Percentiles rank a stretch among this genome's conserved stretches.
Conservation (phyloP, 2,113 vertebrate genomes). For the Tachysurus vachellii region DNA sequence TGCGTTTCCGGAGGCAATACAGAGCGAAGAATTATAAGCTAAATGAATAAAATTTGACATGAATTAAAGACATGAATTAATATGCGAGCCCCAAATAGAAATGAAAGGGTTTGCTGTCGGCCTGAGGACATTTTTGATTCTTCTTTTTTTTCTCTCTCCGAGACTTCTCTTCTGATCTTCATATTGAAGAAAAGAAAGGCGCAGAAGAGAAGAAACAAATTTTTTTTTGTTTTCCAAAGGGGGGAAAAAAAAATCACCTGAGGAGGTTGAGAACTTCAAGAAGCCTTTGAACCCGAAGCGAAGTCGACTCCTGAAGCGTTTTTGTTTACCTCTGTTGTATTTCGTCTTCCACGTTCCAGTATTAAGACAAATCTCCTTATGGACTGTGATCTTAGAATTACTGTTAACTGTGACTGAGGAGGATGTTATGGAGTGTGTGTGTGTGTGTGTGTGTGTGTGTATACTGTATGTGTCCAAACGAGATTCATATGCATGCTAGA, state of each 20-base stretch:
- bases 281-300: background rate
- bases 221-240: background rate
- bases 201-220: constrained; percentile 34
- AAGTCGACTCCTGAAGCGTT: constrained; percentile 7
- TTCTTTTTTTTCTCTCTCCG: constrained; percentile 3
- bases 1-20: constrained; percentile 32
- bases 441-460: constrained; percentile 27
- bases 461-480: constrained; percentile 10
- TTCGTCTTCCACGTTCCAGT: constrained; percentile 72
- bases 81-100: constrained; percentile 43
- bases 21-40: constrained; percentile 44
- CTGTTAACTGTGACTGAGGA: constrained; percentile 39
- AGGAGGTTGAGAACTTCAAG: background rate
- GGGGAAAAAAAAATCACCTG: background rate
- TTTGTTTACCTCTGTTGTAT: constrained; percentile 65
- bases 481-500: constrained; percentile 74
- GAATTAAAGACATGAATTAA: constrained; percentile 38
- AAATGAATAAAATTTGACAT: constrained; percentile 47
- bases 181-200: constrained; percentile 58
- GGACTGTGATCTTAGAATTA: constrained; percentile 49
- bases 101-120: constrained; percentile 35
- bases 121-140: constrained; percentile 41
- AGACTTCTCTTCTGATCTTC: constrained; percentile 56
- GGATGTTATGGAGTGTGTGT: constrained; percentile 44
- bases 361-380: constrained; percentile 62